Conservation (phyloP, 2,797 vertebrate species). For the Epinephelus awoara region DNA sequence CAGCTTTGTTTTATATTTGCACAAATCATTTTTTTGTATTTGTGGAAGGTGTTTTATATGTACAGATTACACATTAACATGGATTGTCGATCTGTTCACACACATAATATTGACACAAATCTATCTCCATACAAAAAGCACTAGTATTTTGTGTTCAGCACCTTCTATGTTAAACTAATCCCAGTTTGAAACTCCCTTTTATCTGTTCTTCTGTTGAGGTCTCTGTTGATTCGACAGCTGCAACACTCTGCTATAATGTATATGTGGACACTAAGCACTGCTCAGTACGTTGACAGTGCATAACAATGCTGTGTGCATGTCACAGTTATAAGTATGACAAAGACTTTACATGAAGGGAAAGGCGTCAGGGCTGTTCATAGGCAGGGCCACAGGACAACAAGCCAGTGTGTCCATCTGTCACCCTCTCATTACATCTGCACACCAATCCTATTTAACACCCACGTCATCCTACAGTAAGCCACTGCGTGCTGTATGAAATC, state of each 20-base stretch:
- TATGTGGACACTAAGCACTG: not conserved
- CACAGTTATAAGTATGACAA: not conserved
- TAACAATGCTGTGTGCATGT: not conserved
- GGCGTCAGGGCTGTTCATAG: not conserved
- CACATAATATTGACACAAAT: no score
- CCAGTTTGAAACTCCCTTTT: not conserved
- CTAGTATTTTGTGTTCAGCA: no score
- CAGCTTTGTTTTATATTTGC: no score
- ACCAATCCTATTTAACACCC: conserved; percentile 73
- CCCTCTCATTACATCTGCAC: conserved; percentile 50
- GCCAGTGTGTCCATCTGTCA: conserved; percentile 60
- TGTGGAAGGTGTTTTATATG: no score
- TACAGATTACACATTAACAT: no score
- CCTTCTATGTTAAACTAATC: not conserved
- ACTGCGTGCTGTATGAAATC: conserved; percentile 50
- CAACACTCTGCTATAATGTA: not conserved
- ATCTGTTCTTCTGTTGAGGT: not conserved
- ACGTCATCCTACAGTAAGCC: conserved; percentile 63
- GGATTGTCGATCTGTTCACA: no score
- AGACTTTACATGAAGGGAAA: not conserved
- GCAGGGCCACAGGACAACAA: conserved; percentile 32
- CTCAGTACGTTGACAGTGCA: not conserved
- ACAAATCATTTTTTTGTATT: no score
- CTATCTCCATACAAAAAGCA: no score
- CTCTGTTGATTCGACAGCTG: not conserved